phyloP scores from a whole-genome alignment of 1,140 invertebrate species.

The Sycophaga agraensis region DNA sequence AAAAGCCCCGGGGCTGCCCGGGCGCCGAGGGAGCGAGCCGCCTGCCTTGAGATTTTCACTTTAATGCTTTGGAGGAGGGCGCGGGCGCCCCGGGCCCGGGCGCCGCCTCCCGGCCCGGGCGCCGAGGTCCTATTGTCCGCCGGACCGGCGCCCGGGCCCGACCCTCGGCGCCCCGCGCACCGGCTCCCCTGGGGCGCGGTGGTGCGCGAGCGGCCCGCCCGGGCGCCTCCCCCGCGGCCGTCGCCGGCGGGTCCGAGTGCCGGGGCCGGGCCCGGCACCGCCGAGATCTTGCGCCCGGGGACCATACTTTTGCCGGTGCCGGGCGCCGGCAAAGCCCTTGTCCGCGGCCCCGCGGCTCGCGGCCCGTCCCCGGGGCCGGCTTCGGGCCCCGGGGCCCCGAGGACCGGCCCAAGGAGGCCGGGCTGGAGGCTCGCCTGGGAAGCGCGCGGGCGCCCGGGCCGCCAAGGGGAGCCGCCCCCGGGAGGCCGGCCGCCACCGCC shows the following conservation, averaged over 20 bases:
- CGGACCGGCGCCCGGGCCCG: too few relatives aligned
- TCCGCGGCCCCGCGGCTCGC: conserved; percentile 4
- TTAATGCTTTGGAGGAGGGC: conserved; percentile 54
- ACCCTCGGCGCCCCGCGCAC: too few relatives aligned
- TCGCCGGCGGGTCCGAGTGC: conserved; percentile 36
- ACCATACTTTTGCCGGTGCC: background rate
- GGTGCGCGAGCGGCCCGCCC: conserved; percentile 3
- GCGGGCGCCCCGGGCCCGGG: too few relatives aligned
- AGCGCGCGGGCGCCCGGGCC: too few relatives aligned
- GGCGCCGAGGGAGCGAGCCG: too few relatives aligned
- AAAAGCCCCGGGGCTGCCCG: too few relatives aligned
- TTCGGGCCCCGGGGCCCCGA: background rate
- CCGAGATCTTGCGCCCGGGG: background rate
- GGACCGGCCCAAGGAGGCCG: background rate
- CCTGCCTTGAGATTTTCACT: conserved; percentile 55
- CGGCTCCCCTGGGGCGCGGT: too few relatives aligned
- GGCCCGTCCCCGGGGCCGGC: too few relatives aligned
- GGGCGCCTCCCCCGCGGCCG: conserved; percentile 25
- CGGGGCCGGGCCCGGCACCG: background rate
- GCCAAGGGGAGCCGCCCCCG: too few relatives aligned
- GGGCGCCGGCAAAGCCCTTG: background rate
- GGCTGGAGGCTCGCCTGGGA: too few relatives aligned
- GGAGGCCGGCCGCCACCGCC: too few relatives aligned
- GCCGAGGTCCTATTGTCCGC: conserved; percentile 36
- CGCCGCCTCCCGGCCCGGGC: conserved; percentile 48